phyloP scores from a whole-genome alignment of 2,797 vertebrate species.

The Falco biarmicus region DNA sequence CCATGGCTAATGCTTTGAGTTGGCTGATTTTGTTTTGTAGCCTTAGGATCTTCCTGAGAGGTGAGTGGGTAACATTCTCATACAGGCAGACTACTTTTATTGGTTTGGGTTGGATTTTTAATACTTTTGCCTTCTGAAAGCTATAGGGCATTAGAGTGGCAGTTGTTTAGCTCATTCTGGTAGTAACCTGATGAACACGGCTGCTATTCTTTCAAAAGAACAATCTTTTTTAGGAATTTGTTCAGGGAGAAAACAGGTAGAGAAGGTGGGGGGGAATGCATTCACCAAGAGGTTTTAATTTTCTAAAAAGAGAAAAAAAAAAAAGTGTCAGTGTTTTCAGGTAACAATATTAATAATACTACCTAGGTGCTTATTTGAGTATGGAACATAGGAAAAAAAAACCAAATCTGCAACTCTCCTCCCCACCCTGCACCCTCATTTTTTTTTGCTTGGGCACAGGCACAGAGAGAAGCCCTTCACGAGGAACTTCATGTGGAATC shows the following conservation, averaged over 20 bases:
- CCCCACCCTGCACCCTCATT: background rate
- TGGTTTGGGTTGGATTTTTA: background rate
- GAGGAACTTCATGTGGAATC: background rate
- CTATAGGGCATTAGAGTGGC: background rate
- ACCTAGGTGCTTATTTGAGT: background rate
- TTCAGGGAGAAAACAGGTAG: background rate
- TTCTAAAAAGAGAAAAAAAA: background rate
- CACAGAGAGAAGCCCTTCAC: too few relatives aligned
- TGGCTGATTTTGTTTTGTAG: slow-evolving; percentile 19
- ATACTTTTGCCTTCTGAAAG: background rate
- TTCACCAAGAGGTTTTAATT: background rate
- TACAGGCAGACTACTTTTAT: background rate
- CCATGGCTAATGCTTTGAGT: slow-evolving; percentile 42
- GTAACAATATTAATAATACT: background rate
- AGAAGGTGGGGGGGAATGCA: background rate
- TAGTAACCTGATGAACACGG: background rate
- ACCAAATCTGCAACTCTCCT: background rate
- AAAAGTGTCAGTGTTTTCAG: background rate
- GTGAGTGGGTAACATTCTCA: slow-evolving; percentile 10
- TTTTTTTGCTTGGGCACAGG: background rate
- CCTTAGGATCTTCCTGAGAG: slow-evolving; percentile 5
- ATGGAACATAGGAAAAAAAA: background rate
- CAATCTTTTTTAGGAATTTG: background rate
- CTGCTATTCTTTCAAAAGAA: background rate
- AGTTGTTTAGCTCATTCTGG: background rate